A percentile compares a stretch with the other conserved stretches of the same genome.
phyloP scores from a whole-genome alignment of 1,140 invertebrate species.

The Oryctes rhinoceros region DNA sequence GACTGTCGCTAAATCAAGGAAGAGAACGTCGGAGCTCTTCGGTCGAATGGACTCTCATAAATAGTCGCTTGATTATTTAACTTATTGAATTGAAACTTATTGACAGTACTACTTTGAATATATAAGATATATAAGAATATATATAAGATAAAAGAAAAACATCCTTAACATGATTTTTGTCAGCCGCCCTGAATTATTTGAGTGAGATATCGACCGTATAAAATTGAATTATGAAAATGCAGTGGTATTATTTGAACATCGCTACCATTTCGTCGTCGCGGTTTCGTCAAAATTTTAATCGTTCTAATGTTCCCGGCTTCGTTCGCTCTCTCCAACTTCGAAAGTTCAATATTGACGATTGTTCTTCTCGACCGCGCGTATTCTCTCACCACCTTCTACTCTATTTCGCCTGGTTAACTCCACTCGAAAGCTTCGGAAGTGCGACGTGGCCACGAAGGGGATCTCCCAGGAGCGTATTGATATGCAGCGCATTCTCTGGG shows the following conservation, averaged over 20 bases:
- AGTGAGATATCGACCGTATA: not conserved
- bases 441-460: conserved; percentile 3
- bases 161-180: too few relatives aligned
- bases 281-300: not conserved
- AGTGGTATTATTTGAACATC: not conserved
- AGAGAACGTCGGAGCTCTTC: not conserved
- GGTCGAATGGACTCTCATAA: not conserved
- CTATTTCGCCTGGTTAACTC: conserved; percentile 7
- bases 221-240: conserved; percentile 15
- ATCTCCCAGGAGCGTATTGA: conserved; percentile 10
- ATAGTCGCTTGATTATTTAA: not conserved
- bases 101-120: not conserved
- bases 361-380: not conserved
- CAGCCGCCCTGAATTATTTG: too few relatives aligned
- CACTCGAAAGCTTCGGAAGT: not conserved
- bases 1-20: not conserved
- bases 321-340: not conserved
- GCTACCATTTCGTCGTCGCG: not conserved
- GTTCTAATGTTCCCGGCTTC: conserved; percentile 1
- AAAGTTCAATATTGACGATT: conserved; percentile 35
- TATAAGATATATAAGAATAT: too few relatives aligned
- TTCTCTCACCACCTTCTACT: not conserved
- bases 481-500: conserved; percentile 15
- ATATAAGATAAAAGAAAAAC: too few relatives aligned
- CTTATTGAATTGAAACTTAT: not conserved